These are phyloP conservation scores for Recurvirostra avosetta DNA, from an alignment of 2,113 vertebrate species.

Conservation along the genomic window DNA sequence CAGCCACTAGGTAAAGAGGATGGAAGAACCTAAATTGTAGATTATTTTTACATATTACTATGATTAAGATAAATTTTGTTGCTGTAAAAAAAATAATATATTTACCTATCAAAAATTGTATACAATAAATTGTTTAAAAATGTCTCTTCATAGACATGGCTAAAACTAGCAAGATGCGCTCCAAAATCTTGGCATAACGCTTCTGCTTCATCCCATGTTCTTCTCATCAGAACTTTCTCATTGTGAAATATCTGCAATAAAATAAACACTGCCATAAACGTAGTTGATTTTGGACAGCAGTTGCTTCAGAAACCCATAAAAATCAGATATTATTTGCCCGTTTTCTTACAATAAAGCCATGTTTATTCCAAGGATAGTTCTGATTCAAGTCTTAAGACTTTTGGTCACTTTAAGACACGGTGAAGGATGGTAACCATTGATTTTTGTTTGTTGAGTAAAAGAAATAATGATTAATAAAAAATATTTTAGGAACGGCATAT, in stretches of 20 bases:
- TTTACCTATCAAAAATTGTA: conserved; percentile 89
- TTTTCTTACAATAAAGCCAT: background rate
- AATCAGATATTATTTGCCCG: background rate
- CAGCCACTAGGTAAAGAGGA: background rate
- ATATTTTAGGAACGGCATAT: background rate
- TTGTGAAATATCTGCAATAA: conserved; percentile 88
- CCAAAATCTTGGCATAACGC: conserved; percentile 89
- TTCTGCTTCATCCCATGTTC: conserved; percentile 92
- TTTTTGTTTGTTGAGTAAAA: background rate
- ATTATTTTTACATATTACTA: background rate
- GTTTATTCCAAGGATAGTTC: background rate
- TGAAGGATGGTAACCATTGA: background rate
- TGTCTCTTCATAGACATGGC: conserved; percentile 85
- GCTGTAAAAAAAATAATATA: background rate
- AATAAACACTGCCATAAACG: background rate
- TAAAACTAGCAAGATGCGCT: conserved; percentile 90
- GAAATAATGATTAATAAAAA: background rate
- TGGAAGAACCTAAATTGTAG: background rate
- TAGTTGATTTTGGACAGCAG: background rate
- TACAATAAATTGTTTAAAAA: conserved; percentile 86
- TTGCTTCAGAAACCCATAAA: background rate
- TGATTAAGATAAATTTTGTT: background rate
- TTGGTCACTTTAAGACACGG: background rate
- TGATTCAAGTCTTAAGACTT: background rate
- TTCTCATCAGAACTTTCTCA: conserved; percentile 91